These are phyloP conservation scores for Drosophila colorata DNA, from an alignment of 2,888 invertebrate genomes.

Conservation along the genomic window DNA sequence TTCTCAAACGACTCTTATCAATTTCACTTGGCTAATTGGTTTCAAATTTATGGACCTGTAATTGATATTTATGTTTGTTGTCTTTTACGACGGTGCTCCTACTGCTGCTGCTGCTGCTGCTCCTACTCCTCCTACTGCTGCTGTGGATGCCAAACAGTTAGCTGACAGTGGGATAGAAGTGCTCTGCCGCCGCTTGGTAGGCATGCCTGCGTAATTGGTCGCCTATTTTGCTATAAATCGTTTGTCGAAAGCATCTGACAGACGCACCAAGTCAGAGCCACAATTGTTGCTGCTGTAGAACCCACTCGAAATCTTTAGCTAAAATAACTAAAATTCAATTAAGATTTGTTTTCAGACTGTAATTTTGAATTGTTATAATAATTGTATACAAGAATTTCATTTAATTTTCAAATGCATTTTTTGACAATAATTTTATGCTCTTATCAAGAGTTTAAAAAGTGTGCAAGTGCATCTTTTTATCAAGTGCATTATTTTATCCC, in stretches of 20 bases:
- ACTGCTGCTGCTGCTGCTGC: slow-evolving; percentile 9
- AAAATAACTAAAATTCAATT: slow-evolving; percentile 5
- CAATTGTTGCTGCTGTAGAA: slow-evolving; percentile 10
- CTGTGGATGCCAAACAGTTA: slow-evolving; percentile 63
- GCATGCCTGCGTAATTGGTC: slow-evolving; percentile 77
- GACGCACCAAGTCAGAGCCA: slow-evolving; percentile 10
- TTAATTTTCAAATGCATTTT: too few relatives aligned
- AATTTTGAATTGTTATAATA: neutral
- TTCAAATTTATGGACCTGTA: slow-evolving; percentile 84
- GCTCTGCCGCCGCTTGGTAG: slow-evolving; percentile 17
- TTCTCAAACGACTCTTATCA: slow-evolving; percentile 79
- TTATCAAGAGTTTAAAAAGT: too few relatives aligned
- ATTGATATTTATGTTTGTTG: slow-evolving; percentile 83
- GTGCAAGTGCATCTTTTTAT: too few relatives aligned
- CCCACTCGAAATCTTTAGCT: slow-evolving; percentile 16
- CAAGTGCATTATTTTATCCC: too few relatives aligned
- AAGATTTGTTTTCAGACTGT: neutral
- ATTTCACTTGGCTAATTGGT: slow-evolving; percentile 84
- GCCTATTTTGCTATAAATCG: slow-evolving; percentile 75
- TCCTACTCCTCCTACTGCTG: slow-evolving; percentile 18
- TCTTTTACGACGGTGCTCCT: slow-evolving; percentile 40
- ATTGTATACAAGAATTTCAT: too few relatives aligned
- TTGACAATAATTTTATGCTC: too few relatives aligned
- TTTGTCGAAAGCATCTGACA: slow-evolving; percentile 30
- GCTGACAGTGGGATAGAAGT: slow-evolving; percentile 26